Evolutionary conservation across 1,140 invertebrate species (phyloP), one percentile per base, ranked within the genome.

Genomic region (Cotesia typhae): DNA sequence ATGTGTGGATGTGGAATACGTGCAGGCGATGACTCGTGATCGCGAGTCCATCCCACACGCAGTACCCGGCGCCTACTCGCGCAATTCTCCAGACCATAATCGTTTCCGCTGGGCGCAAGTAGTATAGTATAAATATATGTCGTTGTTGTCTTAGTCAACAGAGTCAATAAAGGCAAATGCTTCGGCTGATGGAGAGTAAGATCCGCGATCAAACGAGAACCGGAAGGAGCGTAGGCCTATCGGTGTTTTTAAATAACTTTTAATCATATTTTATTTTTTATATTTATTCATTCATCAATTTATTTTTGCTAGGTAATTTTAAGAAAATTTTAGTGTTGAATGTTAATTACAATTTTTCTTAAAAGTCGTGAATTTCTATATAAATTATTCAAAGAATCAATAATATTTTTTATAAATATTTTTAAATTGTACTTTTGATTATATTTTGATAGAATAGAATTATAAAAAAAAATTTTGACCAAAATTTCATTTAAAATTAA

Each of bases 161-260:
- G 6, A n/a, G 51, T 67, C 51, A 35, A 67, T 20, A 67, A 55
- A 67, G 66, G 51, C 17, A 28, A 36, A 53, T 28, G 47, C n/a
- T 65, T 47, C 14, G 60, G 20, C 59, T 60, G 17, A 35, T 36
- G 59, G 59, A 10, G 41, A 47, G n/a, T 17, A 47, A 66, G 64
- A 66, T 66, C 38, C 20, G 51, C 66, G 47, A 67, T 67, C 66
- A 67, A 67, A 67, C 47, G 36, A 53, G 66, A 65, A 65, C 63
- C 63, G 63, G 63, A 65, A 65, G 63, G 51, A 65, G 37, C 60
- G 60, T 63, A 37, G 60, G 60, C 14, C 37, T 41, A 36, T 12
- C 36, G 35, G 20, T 59, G 57, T 59, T 59, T 59, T 59, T 9
- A 59, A 28, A 59, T 59, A 20, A 20, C 57, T 59, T 59, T 59